phyloP scores from a whole-genome alignment of 92 coral and sea anemone species.

The Porites rus region DNA sequence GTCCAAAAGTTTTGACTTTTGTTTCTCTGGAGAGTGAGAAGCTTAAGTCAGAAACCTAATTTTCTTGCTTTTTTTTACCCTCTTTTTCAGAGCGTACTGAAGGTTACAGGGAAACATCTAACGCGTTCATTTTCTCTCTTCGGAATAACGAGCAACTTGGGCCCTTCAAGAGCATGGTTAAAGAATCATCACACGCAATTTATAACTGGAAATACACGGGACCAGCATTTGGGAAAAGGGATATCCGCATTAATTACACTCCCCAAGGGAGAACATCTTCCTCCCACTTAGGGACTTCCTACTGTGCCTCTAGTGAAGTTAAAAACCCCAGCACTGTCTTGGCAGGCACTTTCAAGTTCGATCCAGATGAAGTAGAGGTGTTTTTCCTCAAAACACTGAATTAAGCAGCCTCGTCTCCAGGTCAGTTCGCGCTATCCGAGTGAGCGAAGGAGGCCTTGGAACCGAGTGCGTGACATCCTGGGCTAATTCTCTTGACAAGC shows the following conservation, averaged over 20 bases:
- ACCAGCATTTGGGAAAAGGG: background rate
- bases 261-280: background rate
- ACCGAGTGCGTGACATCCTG: too few species aligned
- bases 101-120: background rate
- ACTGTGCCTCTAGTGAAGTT: background rate
- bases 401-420: too few species aligned
- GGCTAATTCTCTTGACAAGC: too few species aligned
- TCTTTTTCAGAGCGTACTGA: background rate
- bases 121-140: background rate
- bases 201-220: background rate
- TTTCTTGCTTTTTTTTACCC: background rate
- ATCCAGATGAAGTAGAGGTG: background rate
- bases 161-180: background rate
- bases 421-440: too few species aligned
- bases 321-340: background rate
- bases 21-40: too few species aligned
- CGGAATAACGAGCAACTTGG: background rate
- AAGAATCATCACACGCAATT: background rate
- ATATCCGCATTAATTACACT: background rate
- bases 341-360: background rate
- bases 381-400: background rate
- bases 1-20: too few species aligned
- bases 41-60: background rate
- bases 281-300: background rate
- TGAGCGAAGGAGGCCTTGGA: too few species aligned